Evolutionary conservation across 2,888 invertebrate species (phyloP).

Genomic region (Tortricodes alternella): DNA sequence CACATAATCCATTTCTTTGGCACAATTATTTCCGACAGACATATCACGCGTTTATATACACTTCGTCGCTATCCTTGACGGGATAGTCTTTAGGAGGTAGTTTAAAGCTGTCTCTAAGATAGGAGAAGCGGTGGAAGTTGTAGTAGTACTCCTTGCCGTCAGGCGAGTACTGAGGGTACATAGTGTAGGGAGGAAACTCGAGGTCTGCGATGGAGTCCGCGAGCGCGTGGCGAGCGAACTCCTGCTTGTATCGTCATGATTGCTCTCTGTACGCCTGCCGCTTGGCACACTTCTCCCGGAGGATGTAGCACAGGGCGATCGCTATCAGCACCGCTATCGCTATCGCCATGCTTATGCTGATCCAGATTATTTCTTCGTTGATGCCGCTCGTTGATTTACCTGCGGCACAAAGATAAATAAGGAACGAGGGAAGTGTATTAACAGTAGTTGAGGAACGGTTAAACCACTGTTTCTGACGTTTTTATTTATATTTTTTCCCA

Average conservation of each 20-base stretch:
- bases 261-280: constrained; percentile 87
- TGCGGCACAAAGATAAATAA: constrained; percentile 64
- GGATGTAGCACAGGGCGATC: constrained; percentile 91
- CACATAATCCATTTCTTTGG: not conserved
- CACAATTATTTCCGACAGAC: not conserved
- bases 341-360: constrained; percentile 93
- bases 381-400: constrained; percentile 92
- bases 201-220: constrained; percentile 68
- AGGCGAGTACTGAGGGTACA: constrained; percentile 75
- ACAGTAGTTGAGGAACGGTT: not conserved
- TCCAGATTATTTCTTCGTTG: constrained; percentile 95
- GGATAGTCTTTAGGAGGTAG: constrained; percentile 74
- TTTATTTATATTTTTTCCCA: not conserved
- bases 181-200: constrained; percentile 67
- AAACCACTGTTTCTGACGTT: not conserved
- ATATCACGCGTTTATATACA: constrained; percentile 72
- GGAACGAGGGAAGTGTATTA: no score
- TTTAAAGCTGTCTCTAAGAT: constrained; percentile 68
- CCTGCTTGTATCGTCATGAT: constrained; percentile 84
- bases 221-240: constrained; percentile 74
- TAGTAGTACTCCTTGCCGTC: constrained; percentile 77
- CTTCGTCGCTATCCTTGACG: constrained; percentile 59
- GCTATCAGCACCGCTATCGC: constrained; percentile 91
- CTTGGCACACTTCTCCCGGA: constrained; percentile 90
- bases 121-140: constrained; percentile 75